Percentiles rank a stretch among this genome's conserved stretches.
phyloP scores from a whole-genome alignment of 2,113 vertebrate species.

The Orientallactaga bullata region DNA sequence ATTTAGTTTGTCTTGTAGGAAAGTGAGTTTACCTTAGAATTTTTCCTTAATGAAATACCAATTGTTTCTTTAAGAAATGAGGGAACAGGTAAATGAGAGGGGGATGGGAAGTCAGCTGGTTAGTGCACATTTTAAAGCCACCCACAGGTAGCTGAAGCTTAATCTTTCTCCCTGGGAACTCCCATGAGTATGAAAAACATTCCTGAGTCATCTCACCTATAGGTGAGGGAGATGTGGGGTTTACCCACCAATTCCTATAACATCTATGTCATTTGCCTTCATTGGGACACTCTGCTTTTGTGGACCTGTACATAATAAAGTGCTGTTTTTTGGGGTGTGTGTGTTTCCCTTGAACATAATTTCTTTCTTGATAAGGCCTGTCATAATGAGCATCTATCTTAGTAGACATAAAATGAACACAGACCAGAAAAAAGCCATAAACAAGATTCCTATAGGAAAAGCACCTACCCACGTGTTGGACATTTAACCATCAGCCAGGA shows the following conservation, averaged over 20 bases:
- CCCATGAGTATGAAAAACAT: background rate
- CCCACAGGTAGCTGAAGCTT: background rate
- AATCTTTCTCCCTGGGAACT: background rate
- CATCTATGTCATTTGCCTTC: too few species aligned
- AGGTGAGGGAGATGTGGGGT: background rate
- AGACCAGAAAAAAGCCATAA: too few species aligned
- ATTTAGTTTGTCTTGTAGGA: background rate
- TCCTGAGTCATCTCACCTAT: background rate
- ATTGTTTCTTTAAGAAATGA: background rate
- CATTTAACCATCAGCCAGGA: too few species aligned
- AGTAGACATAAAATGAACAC: too few species aligned
- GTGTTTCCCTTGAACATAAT: too few species aligned
- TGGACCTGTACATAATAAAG: background rate
- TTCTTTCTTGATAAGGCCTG: too few species aligned
- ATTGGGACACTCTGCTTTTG: background rate
- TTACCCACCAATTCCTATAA: too few species aligned
- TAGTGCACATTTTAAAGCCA: constrained; percentile 14
- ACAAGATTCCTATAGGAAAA: too few species aligned
- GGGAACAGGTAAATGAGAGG: background rate
- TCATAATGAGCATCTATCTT: too few species aligned
- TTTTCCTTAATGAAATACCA: background rate
- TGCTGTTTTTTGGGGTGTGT: background rate
- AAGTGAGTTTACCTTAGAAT: background rate
- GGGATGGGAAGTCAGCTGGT: background rate
- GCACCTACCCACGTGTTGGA: too few species aligned